Conservation (phyloP, 2,888 invertebrate genomes). For the Sesia bembeciformis region DNA sequence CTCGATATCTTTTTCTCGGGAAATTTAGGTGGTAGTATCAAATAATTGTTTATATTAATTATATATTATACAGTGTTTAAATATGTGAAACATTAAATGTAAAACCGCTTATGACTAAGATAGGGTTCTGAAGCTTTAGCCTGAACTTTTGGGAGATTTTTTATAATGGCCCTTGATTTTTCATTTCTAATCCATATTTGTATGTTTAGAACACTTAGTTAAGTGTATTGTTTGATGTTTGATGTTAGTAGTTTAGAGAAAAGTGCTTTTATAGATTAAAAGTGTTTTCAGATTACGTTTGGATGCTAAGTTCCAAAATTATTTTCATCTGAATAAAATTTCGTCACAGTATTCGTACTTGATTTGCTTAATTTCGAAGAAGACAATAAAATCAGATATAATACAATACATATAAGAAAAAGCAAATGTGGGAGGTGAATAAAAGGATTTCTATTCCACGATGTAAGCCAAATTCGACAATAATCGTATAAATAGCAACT, state of each 20-base stretch:
- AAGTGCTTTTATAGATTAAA: slow-evolving; percentile 63
- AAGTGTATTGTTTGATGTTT: slow-evolving; percentile 59
- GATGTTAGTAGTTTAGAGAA: slow-evolving; percentile 59
- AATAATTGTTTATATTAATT: neutral
- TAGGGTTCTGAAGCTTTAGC: slow-evolving; percentile 60
- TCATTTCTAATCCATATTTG: slow-evolving; percentile 30
- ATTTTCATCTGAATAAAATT: neutral
- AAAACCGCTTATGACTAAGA: slow-evolving; percentile 31
- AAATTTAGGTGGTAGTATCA: slow-evolving; percentile 1
- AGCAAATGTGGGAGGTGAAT: too few relatives aligned
- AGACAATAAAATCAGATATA: too few relatives aligned
- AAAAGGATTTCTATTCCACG: too few relatives aligned
- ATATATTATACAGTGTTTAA: slow-evolving; percentile 5
- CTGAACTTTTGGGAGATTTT: slow-evolving; percentile 39
- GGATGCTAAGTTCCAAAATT: slow-evolving; percentile 3
- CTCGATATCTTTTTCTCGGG: slow-evolving; percentile 53
- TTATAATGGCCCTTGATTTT: slow-evolving; percentile 29
- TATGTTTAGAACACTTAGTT: slow-evolving; percentile 20
- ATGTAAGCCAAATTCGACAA: neutral
- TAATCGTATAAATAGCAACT: neutral
- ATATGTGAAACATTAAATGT: slow-evolving; percentile 13
- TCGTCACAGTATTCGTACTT: too few relatives aligned
- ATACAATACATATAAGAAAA: too few relatives aligned
- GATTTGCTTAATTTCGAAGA: too few relatives aligned
- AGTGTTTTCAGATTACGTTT: neutral